These are phyloP conservation scores for Eulemur mongoz DNA, from an alignment of 2,797 vertebrate genomes.

Conservation along the genomic window DNA sequence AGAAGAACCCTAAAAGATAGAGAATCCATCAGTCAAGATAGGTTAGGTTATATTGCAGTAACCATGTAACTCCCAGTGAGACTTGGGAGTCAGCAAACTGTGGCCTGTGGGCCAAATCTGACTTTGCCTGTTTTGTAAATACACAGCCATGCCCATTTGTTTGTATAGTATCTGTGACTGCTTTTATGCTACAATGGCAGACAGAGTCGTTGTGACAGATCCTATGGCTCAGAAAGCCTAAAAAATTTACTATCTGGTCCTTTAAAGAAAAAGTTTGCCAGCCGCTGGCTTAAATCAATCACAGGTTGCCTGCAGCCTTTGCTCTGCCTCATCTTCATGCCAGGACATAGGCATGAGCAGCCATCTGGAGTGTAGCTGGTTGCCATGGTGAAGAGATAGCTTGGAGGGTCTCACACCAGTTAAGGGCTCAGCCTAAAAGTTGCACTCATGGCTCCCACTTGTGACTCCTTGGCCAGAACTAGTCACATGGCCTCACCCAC, in stretches of 20 bases:
- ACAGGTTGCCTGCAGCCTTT: not conserved
- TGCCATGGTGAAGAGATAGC: conserved; percentile 14
- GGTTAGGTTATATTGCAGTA: not conserved
- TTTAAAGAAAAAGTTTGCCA: not conserved
- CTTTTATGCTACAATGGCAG: not conserved
- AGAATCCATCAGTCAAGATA: not conserved
- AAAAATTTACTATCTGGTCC: conserved; percentile 7
- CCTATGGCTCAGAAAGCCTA: not conserved
- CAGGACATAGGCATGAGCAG: not conserved
- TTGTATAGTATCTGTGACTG: not conserved
- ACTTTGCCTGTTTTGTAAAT: not conserved
- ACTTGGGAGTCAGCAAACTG: not conserved
- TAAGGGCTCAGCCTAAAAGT: conserved; percentile 30
- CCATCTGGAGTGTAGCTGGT: conserved; percentile 42
- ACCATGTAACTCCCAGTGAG: not conserved
- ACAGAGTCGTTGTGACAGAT: not conserved
- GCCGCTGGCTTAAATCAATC: not conserved
- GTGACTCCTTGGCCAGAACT: not conserved
- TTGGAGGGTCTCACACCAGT: conserved; percentile 11
- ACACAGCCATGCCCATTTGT: not conserved
- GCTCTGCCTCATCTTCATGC: not conserved
- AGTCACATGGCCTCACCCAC: not conserved
- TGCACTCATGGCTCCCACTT: not conserved
- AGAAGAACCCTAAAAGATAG: not conserved
- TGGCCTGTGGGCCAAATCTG: not conserved